Percentiles rank a stretch among this genome's conserved stretches.
Conservation (phyloP, 2,797 vertebrate genomes). For the Bradypus variegatus region DNA sequence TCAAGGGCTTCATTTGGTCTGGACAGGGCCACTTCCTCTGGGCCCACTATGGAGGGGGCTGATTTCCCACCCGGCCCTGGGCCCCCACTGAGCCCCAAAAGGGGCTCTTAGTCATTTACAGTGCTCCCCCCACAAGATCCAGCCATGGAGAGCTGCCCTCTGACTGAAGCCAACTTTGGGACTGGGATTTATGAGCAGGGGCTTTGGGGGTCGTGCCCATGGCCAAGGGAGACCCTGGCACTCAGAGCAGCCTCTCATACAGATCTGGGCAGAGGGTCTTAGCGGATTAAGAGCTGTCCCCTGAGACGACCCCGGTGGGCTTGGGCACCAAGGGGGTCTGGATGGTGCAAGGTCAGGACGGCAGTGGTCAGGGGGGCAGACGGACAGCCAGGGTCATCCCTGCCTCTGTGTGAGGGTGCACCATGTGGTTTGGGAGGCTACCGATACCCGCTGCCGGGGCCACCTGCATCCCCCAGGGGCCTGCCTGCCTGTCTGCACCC, state of each 20-base stretch:
- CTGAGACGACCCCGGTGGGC: neutral
- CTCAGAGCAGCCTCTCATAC: constrained; percentile 72
- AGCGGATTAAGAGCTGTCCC: constrained; percentile 64
- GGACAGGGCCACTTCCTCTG: constrained; percentile 73
- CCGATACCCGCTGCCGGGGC: no score
- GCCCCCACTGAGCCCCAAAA: constrained; percentile 72
- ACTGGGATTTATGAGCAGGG: constrained; percentile 78
- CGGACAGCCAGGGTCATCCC: no score
- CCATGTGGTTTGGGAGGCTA: no score
- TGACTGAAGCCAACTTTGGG: constrained; percentile 75
- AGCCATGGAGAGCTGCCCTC: constrained; percentile 79
- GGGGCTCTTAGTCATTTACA: constrained; percentile 76
- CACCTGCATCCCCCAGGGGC: neutral
- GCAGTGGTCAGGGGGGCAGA: rapidly evolving
- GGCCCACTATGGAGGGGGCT: constrained; percentile 68
- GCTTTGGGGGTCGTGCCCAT: constrained; percentile 69
- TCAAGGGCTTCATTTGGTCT: constrained; percentile 71
- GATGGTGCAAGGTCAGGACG: neutral
- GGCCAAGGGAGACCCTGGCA: constrained; percentile 73
- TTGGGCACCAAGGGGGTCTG: neutral
- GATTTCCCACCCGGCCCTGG: constrained; percentile 64
- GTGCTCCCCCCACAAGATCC: constrained; percentile 77
- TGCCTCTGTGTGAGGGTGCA: no score
- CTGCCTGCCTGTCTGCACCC: neutral
- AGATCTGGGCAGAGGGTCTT: constrained; percentile 58